These are phyloP conservation scores for Paramisgurnus dabryanus DNA, from an alignment of 2,113 vertebrate species.

Conservation along the genomic window DNA sequence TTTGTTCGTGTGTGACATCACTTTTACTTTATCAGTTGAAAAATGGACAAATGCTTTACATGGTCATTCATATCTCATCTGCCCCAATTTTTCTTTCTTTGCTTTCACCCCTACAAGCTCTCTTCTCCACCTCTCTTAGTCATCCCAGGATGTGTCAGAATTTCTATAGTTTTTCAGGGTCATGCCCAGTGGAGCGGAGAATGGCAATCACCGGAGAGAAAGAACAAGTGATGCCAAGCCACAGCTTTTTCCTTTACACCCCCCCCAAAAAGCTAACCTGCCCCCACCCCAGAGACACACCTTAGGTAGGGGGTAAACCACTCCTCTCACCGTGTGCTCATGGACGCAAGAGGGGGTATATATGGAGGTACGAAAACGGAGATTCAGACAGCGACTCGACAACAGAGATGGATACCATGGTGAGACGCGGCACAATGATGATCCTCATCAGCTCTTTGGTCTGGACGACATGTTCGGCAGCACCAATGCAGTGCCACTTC, in stretches of 20 bases:
- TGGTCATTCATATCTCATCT: not conserved
- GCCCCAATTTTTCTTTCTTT: slow-evolving; percentile 32
- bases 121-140: slow-evolving; percentile 67
- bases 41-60: not conserved
- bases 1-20: no score
- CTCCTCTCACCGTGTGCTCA: slow-evolving; percentile 53
- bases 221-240: slow-evolving; percentile 66
- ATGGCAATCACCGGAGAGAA: slow-evolving; percentile 65
- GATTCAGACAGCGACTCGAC: slow-evolving; percentile 61
- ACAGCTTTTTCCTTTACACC: slow-evolving; percentile 49
- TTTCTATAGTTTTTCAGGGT: slow-evolving; percentile 74
- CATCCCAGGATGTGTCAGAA: slow-evolving; percentile 75
- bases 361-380: slow-evolving; percentile 59
- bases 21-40: not conserved
- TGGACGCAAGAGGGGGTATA: slow-evolving; percentile 68
- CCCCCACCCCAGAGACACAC: slow-evolving; percentile 57
- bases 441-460: slow-evolving; percentile 63
- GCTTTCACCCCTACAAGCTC: slow-evolving; percentile 37
- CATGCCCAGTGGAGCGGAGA: slow-evolving; percentile 73
- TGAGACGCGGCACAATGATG: slow-evolving; percentile 58
- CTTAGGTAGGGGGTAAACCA: slow-evolving; percentile 58
- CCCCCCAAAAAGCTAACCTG: slow-evolving; percentile 47
- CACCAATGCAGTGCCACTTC: slow-evolving; percentile 86
- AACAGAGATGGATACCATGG: slow-evolving; percentile 72
- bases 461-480: slow-evolving; percentile 70